phyloP scores from a whole-genome alignment of 1,140 invertebrate genomes.

The Pomacea maculata region DNA sequence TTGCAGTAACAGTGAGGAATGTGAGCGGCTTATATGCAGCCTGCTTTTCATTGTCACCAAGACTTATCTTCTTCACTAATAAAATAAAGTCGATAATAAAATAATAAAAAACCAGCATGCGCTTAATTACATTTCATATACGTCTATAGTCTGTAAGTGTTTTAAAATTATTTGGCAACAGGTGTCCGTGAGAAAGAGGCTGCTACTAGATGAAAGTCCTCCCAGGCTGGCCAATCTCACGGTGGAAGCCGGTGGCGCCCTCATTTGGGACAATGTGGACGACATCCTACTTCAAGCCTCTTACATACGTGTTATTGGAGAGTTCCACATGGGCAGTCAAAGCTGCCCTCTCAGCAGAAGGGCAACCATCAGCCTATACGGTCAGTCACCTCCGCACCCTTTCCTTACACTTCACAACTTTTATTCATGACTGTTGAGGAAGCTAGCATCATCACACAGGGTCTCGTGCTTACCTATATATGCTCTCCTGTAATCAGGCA shows the following conservation, averaged over 20 bases:
- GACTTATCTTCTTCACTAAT: too few relatives aligned
- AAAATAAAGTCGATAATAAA: too few relatives aligned
- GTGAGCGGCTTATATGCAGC: too few relatives aligned
- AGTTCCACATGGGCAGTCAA: slow-evolving; percentile 25
- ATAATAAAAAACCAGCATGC: too few relatives aligned
- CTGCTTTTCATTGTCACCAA: too few relatives aligned
- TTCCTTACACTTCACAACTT: too few relatives aligned
- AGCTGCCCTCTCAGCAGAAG: slow-evolving; percentile 23
- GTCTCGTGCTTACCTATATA: too few relatives aligned
- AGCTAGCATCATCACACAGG: too few relatives aligned
- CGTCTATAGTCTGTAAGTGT: neutral
- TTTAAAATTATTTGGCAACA: neutral
- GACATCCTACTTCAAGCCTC: slow-evolving; percentile 4
- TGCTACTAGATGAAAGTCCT: slow-evolving; percentile 21
- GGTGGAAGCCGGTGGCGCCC: slow-evolving; percentile 7
- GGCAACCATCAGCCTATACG: slow-evolving; percentile 13
- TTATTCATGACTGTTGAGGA: too few relatives aligned
- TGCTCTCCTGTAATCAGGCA: neutral
- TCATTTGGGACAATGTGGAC: slow-evolving; percentile 25
- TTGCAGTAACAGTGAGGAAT: too few relatives aligned
- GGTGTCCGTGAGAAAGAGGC: slow-evolving; percentile 10
- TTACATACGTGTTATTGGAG: slow-evolving; percentile 18
- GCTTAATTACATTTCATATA: too few relatives aligned
- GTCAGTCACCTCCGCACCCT: neutral
- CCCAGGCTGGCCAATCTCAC: slow-evolving; percentile 22